A percentile compares a stretch with the other conserved stretches of the same genome.
Evolutionary conservation across 2,113 vertebrate species (phyloP).

Genomic region (Manacus vitellinus): DNA sequence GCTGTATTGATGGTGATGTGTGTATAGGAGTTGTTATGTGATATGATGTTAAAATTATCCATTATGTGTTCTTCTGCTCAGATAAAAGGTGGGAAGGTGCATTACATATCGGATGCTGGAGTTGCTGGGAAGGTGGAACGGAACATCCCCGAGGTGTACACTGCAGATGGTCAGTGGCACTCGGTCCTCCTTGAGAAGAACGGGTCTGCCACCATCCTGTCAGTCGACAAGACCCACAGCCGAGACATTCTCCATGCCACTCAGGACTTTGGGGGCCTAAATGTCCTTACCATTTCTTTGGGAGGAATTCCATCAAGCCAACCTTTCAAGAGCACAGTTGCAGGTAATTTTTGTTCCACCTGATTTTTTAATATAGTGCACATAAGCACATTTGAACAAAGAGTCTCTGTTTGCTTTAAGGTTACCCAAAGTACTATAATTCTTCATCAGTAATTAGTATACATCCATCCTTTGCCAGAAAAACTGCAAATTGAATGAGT

Average conservation of each 20-base stretch:
- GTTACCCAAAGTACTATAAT: background rate
- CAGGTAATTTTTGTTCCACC: slow-evolving; percentile 76
- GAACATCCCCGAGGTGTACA: slow-evolving; percentile 79
- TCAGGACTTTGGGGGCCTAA: slow-evolving; percentile 90
- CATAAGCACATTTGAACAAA: background rate
- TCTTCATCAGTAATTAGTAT: background rate
- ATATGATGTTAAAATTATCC: background rate
- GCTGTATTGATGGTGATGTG: background rate
- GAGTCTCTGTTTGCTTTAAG: background rate
- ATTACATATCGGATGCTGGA: slow-evolving; percentile 91
- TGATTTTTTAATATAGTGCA: background rate
- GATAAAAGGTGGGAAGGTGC: slow-evolving; percentile 91
- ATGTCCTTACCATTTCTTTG: slow-evolving; percentile 88
- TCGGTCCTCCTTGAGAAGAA: slow-evolving; percentile 85
- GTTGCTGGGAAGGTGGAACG: slow-evolving; percentile 93
- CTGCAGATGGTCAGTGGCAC: slow-evolving; percentile 94
- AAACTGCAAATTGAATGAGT: background rate
- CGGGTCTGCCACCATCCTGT: slow-evolving; percentile 79
- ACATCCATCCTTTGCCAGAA: background rate
- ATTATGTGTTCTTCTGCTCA: slow-evolving; percentile 20
- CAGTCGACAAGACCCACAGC: slow-evolving; percentile 76
- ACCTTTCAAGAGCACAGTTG: slow-evolving; percentile 76
- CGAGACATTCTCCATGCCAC: slow-evolving; percentile 84
- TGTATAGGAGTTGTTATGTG: rapidly evolving
- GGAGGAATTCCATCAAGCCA: slow-evolving; percentile 87